Evolutionary conservation across 2,113 vertebrate species (phyloP), one percentile per base, ranked within the genome.

Genomic region (Himantopus leucocephalus): DNA sequence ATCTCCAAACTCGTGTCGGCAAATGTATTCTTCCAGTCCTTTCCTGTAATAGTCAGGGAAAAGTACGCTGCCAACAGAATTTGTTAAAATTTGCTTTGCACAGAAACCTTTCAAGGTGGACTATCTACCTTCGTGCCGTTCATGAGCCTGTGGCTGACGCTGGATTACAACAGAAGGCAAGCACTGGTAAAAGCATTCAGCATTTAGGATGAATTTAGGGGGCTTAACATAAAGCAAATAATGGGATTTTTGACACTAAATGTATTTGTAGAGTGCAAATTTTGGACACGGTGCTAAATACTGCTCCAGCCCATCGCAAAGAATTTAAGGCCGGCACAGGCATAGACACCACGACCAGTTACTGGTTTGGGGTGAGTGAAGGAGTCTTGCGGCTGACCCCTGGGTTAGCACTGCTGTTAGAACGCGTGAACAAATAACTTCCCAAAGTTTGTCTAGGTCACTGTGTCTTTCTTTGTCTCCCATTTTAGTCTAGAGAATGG

Each of bases 401-500:
- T 3, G 27, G 27, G 7, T 23, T 75, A 64, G 48, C 22, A 15
- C 41, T 14, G 10, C 2, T 0, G 34, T 5, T 59, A 9, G 16
- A 7, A 39, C 0, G 4, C 64, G 45, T 0, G 10, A 23, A 3
- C 4, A 2, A 14, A 8, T 13, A 34, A 24, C 23, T 78, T 77
- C 60, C 39, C 48, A 53, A 11, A 11, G 47, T 14, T 35, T 34
- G 9, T 62, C 56, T 74, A 21, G 52, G 74, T 82, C 85, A 56
- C 60, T 9, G 53, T 41, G 39, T n/a, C 66, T 85, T 26, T 56
- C 45, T 43, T 48, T 48, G 43, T 72, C 68, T 85, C 41, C 11
- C 35, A 9, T 82, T 77, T 84, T 9, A 41, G 5, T 43, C 81
- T 84, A 24, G n/a, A 32, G 45, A 35, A 39, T 30, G 39, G 45